Percentiles rank a stretch among this genome's conserved stretches.
Evolutionary conservation across 1,140 invertebrate species (phyloP).

Genomic region (Adelges cooleyi): DNA sequence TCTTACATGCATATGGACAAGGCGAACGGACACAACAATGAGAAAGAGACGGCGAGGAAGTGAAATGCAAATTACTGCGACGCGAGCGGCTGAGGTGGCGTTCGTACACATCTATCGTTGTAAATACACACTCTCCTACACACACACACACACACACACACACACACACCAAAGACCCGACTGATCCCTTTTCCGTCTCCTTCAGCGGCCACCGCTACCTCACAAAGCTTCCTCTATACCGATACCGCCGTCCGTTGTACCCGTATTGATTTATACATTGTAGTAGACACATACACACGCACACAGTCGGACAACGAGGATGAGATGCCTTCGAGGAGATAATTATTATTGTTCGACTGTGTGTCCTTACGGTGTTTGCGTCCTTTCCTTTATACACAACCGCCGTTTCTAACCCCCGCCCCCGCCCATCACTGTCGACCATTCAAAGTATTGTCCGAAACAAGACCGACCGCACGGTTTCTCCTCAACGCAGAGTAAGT

Average conservation of each 20-base stretch:
- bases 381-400: not conserved
- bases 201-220: conserved; percentile 1
- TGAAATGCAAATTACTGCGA: conserved; percentile 31
- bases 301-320: conserved; percentile 4
- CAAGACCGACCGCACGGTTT: conserved; percentile 17
- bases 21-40: conserved; percentile 27
- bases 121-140: not conserved
- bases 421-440: not conserved
- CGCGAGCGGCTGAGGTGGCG: conserved; percentile 19
- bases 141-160: conserved; percentile 13
- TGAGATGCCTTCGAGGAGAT: conserved; percentile 30
- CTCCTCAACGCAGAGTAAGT: no score
- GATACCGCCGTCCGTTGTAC: not conserved
- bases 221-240: not conserved
- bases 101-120: no score
- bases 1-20: conserved; percentile 31
- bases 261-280: conserved; percentile 30
- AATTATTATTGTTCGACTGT: conserved; percentile 31
- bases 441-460: conserved; percentile 7
- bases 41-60: conserved; percentile 24
- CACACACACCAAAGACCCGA: not conserved
- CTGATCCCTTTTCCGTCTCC: conserved; percentile 20
- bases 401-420: not conserved
- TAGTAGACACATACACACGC: conserved; percentile 1
- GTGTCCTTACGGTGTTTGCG: not conserved